A percentile compares a stretch with the other conserved stretches of the same genome.
These are phyloP conservation scores for Carterocephalus palaemon DNA, from an alignment of 2,888 invertebrate species.

Conservation along the genomic window DNA sequence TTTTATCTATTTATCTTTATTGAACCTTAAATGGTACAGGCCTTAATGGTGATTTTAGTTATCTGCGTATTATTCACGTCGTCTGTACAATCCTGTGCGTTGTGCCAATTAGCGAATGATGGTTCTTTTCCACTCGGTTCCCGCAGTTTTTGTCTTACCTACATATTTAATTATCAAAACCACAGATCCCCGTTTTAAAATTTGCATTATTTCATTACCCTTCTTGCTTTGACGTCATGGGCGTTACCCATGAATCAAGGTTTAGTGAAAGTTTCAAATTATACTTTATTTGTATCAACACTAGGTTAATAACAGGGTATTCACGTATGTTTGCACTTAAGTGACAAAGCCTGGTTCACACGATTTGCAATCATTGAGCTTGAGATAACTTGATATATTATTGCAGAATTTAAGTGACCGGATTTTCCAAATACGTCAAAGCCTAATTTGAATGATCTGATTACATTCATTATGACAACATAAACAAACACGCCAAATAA, in stretches of 20 bases:
- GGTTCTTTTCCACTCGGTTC: background rate
- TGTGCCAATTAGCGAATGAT: no score
- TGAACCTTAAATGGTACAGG: background rate
- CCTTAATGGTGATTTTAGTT: no score
- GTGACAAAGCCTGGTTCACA: background rate
- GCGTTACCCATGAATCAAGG: constrained; percentile 2
- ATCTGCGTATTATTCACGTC: no score
- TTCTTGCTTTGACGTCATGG: background rate
- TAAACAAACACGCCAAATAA: no score
- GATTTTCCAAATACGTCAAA: no score
- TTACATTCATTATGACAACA: no score
- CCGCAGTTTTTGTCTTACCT: background rate
- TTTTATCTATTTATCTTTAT: no score
- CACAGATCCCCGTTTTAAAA: background rate
- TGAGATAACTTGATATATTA: no score
- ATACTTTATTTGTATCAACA: background rate
- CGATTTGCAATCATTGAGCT: no score
- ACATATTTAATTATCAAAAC: background rate
- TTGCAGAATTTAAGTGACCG: no score
- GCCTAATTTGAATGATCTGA: no score
- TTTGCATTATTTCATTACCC: constrained; percentile 1
- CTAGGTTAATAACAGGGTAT: constrained; percentile 4
- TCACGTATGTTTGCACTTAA: background rate
- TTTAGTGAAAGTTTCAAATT: constrained; percentile 1
- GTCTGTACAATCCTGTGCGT: no score